A percentile compares a stretch with the other conserved stretches of the same genome.
Conservation (phyloP, 35 echinoderm and acorn worm species). For the Ophiothrix spiculata region DNA sequence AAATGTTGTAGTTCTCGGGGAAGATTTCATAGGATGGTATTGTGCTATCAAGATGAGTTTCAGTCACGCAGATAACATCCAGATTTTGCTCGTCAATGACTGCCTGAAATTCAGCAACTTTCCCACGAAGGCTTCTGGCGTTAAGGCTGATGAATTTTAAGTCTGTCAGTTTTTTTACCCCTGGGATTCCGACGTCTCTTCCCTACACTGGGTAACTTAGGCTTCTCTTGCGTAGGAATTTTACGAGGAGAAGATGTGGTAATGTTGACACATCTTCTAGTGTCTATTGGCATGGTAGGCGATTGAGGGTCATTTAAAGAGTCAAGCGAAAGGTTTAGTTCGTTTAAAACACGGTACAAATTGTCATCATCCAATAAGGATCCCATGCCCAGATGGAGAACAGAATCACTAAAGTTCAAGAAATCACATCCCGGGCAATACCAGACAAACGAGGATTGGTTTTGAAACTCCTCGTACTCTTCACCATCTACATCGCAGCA, state of each 20-base stretch:
- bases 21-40: constrained; percentile 19
- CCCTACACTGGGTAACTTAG: too few relatives aligned
- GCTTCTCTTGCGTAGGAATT: neutral
- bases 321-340: too few relatives aligned
- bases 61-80: constrained; percentile 3
- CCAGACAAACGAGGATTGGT: neutral
- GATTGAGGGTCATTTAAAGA: too few relatives aligned
- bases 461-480: neutral
- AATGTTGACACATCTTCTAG: neutral
- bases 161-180: neutral
- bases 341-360: neutral
- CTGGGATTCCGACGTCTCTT: too few relatives aligned
- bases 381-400: too few relatives aligned
- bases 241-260: neutral
- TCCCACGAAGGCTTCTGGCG: neutral
- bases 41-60: constrained; percentile 2
- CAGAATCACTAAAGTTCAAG: too few relatives aligned
- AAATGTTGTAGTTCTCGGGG: neutral
- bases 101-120: constrained; percentile 5
- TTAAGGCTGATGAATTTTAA: too few relatives aligned
- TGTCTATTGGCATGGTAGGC: too few relatives aligned
- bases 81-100: neutral
- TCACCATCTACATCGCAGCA: neutral
- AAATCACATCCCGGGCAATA: neutral
- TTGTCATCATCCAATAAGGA: neutral